Evolutionary conservation across 2,888 invertebrate species (phyloP).

Genomic region (Agonopterix heracliana): DNA sequence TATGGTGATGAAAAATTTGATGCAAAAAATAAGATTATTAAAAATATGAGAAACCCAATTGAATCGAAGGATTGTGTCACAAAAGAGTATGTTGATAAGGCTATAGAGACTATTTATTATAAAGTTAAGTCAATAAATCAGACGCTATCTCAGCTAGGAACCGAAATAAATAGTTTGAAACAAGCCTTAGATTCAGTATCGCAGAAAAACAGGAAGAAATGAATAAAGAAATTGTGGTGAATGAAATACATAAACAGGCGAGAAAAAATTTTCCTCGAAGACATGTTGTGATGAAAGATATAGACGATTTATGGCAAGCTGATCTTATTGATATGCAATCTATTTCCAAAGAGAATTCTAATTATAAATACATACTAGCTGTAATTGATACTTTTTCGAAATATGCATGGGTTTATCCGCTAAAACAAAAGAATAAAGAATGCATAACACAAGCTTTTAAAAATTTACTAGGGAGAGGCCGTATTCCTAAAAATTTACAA

Average conservation of each 20-base stretch:
- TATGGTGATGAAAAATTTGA: not conserved
- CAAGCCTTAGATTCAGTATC: no score
- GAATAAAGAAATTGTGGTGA: constrained; percentile 5
- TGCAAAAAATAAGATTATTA: not conserved
- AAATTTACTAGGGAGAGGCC: no score
- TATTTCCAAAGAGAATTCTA: not conserved
- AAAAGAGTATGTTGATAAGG: not conserved
- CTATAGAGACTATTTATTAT: not conserved
- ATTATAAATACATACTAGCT: no score
- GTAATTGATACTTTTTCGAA: no score
- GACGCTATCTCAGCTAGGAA: no score
- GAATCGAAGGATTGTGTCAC: not conserved
- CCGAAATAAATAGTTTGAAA: no score
- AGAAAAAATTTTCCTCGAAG: constrained; percentile 36
- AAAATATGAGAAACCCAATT: not conserved
- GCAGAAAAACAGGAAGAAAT: not conserved
- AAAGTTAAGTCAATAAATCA: not conserved
- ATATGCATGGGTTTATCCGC: no score
- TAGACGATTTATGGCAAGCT: not conserved
- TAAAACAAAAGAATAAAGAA: no score
- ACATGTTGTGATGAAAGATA: not conserved
- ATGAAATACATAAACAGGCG: constrained; percentile 12
- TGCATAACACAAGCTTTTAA: no score
- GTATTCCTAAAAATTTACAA: no score
- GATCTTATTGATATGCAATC: no score